Evolutionary conservation across 2,797 vertebrate species (phyloP).

Genomic region (Leontopithecus rosalia): DNA sequence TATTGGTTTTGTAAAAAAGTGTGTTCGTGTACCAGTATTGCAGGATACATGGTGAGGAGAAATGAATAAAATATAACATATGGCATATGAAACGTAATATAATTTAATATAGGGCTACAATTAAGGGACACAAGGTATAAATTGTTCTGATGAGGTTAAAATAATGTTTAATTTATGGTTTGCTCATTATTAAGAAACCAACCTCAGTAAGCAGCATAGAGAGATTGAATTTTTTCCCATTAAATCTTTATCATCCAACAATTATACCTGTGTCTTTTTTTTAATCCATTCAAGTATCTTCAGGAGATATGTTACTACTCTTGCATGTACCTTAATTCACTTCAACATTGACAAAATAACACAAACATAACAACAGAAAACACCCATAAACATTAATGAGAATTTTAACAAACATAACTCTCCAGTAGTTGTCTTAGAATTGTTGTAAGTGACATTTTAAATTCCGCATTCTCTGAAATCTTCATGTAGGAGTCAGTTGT

Average conservation of each 20-base stretch:
- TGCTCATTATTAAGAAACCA: constrained; percentile 76
- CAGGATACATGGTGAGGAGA: neutral
- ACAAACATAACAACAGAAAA: constrained; percentile 82
- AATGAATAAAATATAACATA: constrained; percentile 53
- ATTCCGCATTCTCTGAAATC: constrained; percentile 74
- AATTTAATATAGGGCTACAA: constrained; percentile 61
- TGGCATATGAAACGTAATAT: constrained; percentile 49
- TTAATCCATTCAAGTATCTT: constrained; percentile 94
- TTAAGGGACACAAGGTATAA: constrained; percentile 47
- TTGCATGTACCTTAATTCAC: constrained; percentile 85
- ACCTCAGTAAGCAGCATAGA: constrained; percentile 82
- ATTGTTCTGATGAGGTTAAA: constrained; percentile 59
- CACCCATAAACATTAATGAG: constrained; percentile 84
- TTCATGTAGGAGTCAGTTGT: constrained; percentile 54
- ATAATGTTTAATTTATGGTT: constrained; percentile 62
- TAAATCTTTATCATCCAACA: constrained; percentile 78
- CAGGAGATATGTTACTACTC: constrained; percentile 91
- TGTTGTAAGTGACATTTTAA: constrained; percentile 78
- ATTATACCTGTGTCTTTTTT: constrained; percentile 77
- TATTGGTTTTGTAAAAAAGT: neutral
- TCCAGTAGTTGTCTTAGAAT: constrained; percentile 81
- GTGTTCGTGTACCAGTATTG: neutral
- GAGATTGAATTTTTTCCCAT: constrained; percentile 75
- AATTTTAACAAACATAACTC: constrained; percentile 82
- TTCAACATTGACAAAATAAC: constrained; percentile 84